Conservation (phyloP, 2,797 vertebrate species). For the Pampus argenteus region DNA sequence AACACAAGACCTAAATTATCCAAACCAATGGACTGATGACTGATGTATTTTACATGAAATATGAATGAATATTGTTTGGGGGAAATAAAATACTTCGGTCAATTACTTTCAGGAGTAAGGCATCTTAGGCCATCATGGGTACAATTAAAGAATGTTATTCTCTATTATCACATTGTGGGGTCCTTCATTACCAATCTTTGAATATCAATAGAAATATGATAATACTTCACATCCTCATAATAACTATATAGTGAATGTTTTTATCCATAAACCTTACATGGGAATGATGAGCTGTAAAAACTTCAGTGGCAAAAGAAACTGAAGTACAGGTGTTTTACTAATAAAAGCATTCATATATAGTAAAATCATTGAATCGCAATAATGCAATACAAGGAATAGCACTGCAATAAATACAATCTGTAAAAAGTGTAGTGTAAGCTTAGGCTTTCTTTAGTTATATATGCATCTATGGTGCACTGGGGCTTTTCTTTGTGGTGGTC, state of each 20-base stretch:
- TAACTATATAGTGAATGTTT: neutral
- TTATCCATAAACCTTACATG: neutral
- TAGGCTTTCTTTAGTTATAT: no score
- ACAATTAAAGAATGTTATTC: conserved; percentile 18
- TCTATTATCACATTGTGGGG: neutral
- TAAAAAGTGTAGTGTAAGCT: no score
- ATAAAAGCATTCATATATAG: neutral
- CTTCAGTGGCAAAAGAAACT: neutral
- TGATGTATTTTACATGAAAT: conserved; percentile 1
- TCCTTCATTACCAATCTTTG: neutral
- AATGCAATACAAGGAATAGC: no score
- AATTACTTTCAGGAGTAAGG: neutral
- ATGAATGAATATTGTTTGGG: neutral
- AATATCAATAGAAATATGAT: neutral
- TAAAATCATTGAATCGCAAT: neutral
- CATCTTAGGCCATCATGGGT: neutral
- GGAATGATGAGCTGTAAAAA: neutral
- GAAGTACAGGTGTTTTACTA: neutral
- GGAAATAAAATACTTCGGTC: neutral
- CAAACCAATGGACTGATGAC: conserved; percentile 4
- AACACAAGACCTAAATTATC: conserved; percentile 4
- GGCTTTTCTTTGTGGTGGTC: neutral
- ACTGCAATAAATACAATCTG: no score
- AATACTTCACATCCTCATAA: neutral
- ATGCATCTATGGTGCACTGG: no score